A percentile compares a stretch with the other conserved stretches of the same genome.
phyloP scores from a whole-genome alignment of 2,888 invertebrate species.

The Nemotelus nigrinus region DNA sequence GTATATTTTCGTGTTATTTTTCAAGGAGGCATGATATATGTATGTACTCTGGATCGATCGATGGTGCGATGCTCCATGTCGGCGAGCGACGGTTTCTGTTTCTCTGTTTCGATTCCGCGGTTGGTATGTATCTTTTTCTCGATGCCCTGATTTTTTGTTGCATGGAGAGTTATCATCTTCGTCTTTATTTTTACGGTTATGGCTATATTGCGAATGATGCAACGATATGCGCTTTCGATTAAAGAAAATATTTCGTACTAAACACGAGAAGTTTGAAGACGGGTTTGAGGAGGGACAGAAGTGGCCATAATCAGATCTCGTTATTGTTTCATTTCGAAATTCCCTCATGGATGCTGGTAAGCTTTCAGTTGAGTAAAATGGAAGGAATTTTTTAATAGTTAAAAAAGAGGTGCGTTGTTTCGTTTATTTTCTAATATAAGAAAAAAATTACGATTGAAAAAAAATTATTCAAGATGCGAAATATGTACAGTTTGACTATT shows the following conservation, averaged over 20 bases:
- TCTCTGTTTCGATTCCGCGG: background rate
- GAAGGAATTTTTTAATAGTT: too few species aligned
- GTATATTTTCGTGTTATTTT: slow-evolving; percentile 17
- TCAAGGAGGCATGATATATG: too few species aligned
- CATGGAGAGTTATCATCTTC: too few species aligned
- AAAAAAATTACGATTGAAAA: too few species aligned
- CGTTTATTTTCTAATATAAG: too few species aligned
- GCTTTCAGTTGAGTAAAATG: too few species aligned
- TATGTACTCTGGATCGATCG: too few species aligned
- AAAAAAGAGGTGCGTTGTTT: too few species aligned
- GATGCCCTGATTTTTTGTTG: too few species aligned
- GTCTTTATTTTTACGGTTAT: background rate
- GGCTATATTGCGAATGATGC: background rate
- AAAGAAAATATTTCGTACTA: slow-evolving; percentile 1
- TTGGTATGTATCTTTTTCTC: background rate
- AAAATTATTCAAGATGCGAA: too few species aligned
- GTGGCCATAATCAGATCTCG: slow-evolving; percentile 50
- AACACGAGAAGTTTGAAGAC: too few species aligned
- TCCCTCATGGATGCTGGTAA: slow-evolving; percentile 28
- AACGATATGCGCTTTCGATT: slow-evolving; percentile 29
- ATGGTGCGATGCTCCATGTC: background rate
- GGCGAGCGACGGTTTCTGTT: background rate
- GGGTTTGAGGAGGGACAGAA: background rate
- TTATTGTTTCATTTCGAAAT: slow-evolving; percentile 49
- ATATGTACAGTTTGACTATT: too few species aligned